A percentile compares a stretch with the other conserved stretches of the same genome.
Conservation (phyloP, 2,113 vertebrate genomes). For the Psephotus haematonotus region DNA sequence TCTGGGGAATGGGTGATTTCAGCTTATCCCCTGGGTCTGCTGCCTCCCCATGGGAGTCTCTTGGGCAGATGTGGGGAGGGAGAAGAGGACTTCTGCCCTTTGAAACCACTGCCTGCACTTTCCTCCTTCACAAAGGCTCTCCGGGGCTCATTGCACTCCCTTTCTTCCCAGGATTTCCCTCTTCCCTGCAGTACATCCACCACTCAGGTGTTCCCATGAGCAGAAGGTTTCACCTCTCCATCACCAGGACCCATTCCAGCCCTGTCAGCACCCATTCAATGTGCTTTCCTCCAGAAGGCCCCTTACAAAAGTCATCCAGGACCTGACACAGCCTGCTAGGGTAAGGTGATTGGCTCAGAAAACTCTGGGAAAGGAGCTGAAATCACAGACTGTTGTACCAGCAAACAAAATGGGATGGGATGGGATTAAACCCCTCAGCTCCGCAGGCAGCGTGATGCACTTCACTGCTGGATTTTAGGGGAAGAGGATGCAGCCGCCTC, state of each 20-base stretch:
- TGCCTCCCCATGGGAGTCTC: neutral
- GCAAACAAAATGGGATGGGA: neutral
- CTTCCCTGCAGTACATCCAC: neutral
- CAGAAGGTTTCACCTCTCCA: neutral
- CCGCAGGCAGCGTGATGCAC: neutral
- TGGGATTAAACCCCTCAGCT: neutral
- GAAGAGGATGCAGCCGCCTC: neutral
- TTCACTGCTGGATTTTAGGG: neutral
- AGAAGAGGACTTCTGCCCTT: neutral
- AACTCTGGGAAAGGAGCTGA: neutral
- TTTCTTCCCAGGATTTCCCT: neutral
- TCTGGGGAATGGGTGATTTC: neutral
- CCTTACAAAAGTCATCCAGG: neutral
- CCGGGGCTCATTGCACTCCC: accelerated
- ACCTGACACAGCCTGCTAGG: no score
- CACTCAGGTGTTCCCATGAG: accelerated
- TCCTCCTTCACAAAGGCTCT: neutral
- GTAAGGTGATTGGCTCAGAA: neutral
- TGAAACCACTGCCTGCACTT: neutral
- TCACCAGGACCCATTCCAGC: neutral
- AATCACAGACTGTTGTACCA: neutral
- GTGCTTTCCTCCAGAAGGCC: neutral
- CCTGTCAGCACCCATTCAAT: neutral
- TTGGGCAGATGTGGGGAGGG: neutral
- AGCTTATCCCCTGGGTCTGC: neutral